Percentiles rank a stretch among this genome's conserved stretches.
phyloP scores from a whole-genome alignment of 2,888 invertebrate genomes.

The Apamea anceps region DNA sequence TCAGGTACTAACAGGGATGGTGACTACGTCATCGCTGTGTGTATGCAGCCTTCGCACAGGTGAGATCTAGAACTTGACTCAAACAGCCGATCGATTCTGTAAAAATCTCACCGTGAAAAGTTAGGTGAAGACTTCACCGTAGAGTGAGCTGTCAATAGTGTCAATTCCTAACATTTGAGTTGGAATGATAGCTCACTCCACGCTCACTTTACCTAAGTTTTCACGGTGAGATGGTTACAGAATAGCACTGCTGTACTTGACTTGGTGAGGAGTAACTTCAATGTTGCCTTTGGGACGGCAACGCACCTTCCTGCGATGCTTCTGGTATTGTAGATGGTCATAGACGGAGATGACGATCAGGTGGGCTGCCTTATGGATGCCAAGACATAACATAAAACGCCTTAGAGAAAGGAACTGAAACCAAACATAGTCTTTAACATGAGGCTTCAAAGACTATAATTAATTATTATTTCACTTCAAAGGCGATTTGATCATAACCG shows the following conservation, averaged over 20 bases:
- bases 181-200: too few relatives aligned
- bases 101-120: too few relatives aligned
- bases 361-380: background rate
- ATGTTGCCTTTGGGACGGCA: background rate
- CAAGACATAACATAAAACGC: background rate
- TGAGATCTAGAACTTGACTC: slow-evolving; percentile 65
- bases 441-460: background rate
- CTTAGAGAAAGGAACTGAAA: background rate
- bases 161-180: too few relatives aligned
- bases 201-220: too few relatives aligned
- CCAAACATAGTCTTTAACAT: background rate
- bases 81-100: background rate
- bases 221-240: too few relatives aligned
- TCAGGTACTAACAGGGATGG: slow-evolving; percentile 91
- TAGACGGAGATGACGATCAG: background rate
- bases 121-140: too few relatives aligned
- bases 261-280: background rate
- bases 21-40: slow-evolving; percentile 94
- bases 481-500: background rate
- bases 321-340: background rate
- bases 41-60: slow-evolving; percentile 94
- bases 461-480: background rate
- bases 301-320: background rate
- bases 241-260: too few relatives aligned
- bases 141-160: too few relatives aligned